phyloP scores from a whole-genome alignment of 2,113 vertebrate genomes.

The Pachyramphus minor region DNA sequence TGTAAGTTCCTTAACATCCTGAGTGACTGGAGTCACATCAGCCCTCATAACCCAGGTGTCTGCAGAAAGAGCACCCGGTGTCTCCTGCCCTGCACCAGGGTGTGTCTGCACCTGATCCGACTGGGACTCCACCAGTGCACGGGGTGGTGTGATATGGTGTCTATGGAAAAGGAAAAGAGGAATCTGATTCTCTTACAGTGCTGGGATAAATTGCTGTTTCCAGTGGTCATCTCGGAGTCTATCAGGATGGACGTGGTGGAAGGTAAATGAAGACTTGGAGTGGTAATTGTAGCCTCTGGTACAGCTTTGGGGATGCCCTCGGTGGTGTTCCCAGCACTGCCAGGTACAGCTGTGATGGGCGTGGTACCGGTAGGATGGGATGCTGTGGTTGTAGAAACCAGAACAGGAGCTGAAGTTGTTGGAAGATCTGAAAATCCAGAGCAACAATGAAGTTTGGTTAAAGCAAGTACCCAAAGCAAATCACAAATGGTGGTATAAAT shows the following conservation, averaged over 20 bases:
- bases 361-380: not conserved
- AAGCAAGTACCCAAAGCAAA: not conserved
- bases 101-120: not conserved
- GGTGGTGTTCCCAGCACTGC: conserved; percentile 37
- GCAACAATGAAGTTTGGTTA: not conserved
- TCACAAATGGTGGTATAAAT: not conserved
- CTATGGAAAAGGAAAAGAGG: not conserved
- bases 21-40: not conserved
- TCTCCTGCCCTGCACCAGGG: not conserved
- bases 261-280: conserved; percentile 14
- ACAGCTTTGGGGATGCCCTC: not conserved
- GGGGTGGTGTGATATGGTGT: rapidly evolving
- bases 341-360: not conserved
- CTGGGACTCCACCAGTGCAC: rapidly evolving
- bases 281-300: conserved; percentile 1
- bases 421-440: conserved; percentile 64
- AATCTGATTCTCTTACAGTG: conserved; percentile 80
- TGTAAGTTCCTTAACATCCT: rapidly evolving
- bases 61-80: not conserved
- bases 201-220: conserved; percentile 88
- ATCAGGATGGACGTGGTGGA: conserved; percentile 52
- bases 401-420: conserved; percentile 59
- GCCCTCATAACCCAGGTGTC: not conserved
- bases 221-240: conserved; percentile 74
- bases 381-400: not conserved